A percentile compares a stretch with the other conserved stretches of the same genome.
These are phyloP conservation scores for Biston stratarius DNA, from an alignment of 2,888 invertebrate genomes.

Conservation along the genomic window DNA sequence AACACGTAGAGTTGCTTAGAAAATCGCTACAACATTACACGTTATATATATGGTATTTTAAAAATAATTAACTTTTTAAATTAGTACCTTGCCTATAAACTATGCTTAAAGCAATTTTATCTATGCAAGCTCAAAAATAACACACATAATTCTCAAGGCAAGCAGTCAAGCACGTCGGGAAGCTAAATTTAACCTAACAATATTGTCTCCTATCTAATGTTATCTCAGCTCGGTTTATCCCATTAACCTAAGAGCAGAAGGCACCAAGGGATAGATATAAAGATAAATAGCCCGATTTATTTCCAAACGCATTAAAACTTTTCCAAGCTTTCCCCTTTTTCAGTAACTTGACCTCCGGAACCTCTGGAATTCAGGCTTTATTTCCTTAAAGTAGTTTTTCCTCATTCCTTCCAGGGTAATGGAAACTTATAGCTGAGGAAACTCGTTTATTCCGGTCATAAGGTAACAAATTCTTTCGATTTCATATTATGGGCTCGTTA, in stretches of 20 bases:
- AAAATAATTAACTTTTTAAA: too few relatives aligned
- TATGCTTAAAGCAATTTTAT: too few relatives aligned
- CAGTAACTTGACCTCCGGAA: constrained; percentile 54
- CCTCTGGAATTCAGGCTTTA: constrained; percentile 55
- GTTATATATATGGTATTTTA: too few relatives aligned
- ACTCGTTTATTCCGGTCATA: constrained; percentile 36
- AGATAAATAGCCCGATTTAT: constrained; percentile 79
- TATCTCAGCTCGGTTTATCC: constrained; percentile 37
- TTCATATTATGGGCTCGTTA: constrained; percentile 33
- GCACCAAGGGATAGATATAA: constrained; percentile 65
- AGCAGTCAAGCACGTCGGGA: constrained; percentile 4
- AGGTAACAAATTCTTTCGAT: constrained; percentile 35
- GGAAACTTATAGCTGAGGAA: constrained; percentile 46
- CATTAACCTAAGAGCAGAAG: constrained; percentile 48
- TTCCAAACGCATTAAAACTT: constrained; percentile 77
- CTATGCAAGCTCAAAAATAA: neutral
- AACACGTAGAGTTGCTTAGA: too few relatives aligned
- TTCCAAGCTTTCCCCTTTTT: constrained; percentile 52
- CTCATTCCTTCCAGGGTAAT: constrained; percentile 45
- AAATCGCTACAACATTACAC: too few relatives aligned
- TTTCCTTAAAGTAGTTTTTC: constrained; percentile 45
- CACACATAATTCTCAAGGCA: neutral
- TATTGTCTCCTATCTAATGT: constrained; percentile 17
- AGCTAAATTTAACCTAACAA: constrained; percentile 9
- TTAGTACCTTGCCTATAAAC: neutral